A percentile compares a stretch with the other conserved stretches of the same genome.
Conservation (phyloP, 2,888 invertebrate genomes). For the Perithous albicinctus region DNA sequence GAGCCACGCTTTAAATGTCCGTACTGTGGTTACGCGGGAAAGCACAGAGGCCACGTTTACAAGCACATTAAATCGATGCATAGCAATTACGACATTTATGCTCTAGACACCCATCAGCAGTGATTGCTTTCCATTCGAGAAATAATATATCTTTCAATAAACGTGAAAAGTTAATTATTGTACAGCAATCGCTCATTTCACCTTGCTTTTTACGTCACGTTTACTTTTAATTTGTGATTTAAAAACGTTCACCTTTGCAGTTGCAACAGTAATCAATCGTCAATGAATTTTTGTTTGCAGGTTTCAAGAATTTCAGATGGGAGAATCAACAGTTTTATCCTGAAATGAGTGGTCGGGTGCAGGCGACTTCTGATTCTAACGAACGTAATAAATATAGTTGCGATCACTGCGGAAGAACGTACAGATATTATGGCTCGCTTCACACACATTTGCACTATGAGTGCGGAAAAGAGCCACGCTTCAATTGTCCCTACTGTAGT, state of each 20-base stretch:
- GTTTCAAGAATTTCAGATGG: background rate
- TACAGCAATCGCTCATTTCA: background rate
- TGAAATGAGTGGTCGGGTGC: background rate
- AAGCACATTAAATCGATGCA: slow-evolving; percentile 35
- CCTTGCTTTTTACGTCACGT: background rate
- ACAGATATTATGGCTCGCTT: slow-evolving; percentile 60
- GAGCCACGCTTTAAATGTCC: slow-evolving; percentile 76
- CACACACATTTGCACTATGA: slow-evolving; percentile 80
- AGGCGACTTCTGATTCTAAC: background rate
- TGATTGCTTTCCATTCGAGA: background rate
- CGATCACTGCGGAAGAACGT: slow-evolving; percentile 59
- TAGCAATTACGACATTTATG: background rate
- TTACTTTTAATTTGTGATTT: too few species aligned
- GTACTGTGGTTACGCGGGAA: slow-evolving; percentile 69
- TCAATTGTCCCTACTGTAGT: slow-evolving; percentile 78
- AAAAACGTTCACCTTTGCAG: too few species aligned
- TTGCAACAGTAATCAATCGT: background rate
- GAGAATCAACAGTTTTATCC: background rate
- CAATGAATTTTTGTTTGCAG: slow-evolving; percentile 5
- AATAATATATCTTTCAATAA: background rate
- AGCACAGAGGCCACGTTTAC: slow-evolving; percentile 34
- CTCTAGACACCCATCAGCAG: slow-evolving; percentile 57
- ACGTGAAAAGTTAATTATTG: background rate
- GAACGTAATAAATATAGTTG: background rate
- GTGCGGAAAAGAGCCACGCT: slow-evolving; percentile 80